phyloP scores from a whole-genome alignment of 2,797 vertebrate species.

The Neopelma chrysocephalum region DNA sequence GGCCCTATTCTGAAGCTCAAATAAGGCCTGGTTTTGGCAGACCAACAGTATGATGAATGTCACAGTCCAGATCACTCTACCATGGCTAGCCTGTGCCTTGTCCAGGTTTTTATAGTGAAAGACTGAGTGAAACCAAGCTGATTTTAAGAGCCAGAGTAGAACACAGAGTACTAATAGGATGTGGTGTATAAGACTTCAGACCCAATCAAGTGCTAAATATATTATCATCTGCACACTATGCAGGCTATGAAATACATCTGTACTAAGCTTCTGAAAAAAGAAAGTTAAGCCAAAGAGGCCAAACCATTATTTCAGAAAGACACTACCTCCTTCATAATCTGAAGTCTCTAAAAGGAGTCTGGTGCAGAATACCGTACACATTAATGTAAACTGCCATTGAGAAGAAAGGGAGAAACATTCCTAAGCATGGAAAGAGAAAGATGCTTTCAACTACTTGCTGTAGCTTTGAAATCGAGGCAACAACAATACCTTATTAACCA shows the following conservation, averaged over 20 bases:
- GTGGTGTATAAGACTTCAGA: background rate
- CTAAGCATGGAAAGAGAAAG: background rate
- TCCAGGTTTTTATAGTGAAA: background rate
- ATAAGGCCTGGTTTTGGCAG: background rate
- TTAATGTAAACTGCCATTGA: background rate
- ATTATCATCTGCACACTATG: background rate
- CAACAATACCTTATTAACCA: background rate
- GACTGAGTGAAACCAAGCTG: background rate
- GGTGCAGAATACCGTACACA: background rate
- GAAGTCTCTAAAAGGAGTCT: background rate
- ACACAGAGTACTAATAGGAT: background rate
- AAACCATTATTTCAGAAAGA: background rate
- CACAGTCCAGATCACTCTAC: background rate
- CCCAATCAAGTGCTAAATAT: background rate
- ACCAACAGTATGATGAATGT: background rate
- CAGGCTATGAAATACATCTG: background rate
- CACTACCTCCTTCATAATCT: background rate
- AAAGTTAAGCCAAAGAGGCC: background rate
- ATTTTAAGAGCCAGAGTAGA: background rate
- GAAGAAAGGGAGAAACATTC: background rate
- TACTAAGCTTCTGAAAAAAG: background rate
- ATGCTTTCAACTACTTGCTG: background rate
- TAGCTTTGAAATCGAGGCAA: background rate
- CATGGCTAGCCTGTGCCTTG: background rate
- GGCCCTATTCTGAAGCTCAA: background rate